Evolutionary conservation across 2,888 invertebrate genomes (phyloP).

Genomic region (Drosophila affinis): DNA sequence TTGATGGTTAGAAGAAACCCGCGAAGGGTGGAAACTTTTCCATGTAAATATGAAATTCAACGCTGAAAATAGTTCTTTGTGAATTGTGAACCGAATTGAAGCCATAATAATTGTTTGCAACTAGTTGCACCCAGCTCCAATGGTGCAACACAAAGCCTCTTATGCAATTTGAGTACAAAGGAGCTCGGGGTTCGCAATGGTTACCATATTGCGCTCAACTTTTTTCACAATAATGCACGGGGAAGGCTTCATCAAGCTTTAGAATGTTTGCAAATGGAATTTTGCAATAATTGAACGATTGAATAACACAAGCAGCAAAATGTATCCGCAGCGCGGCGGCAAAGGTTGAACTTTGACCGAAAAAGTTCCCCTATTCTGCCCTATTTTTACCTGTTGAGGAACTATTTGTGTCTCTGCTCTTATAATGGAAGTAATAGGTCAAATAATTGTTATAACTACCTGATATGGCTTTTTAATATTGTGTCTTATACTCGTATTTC

Average conservation of each 20-base stretch:
- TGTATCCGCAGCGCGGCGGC: neutral
- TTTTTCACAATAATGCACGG: slow-evolving; percentile 7
- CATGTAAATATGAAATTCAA: too few species aligned
- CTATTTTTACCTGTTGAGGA: neutral
- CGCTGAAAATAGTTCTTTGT: neutral
- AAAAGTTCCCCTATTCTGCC: neutral
- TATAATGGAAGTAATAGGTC: neutral
- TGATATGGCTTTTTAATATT: too few species aligned
- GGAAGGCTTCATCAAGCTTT: neutral
- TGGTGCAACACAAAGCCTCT: neutral
- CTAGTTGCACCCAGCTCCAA: neutral
- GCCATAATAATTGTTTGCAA: neutral
- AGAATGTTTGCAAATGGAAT: slow-evolving; percentile 10
- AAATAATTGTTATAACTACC: neutral
- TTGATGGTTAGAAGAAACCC: too few species aligned
- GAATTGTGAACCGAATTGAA: neutral
- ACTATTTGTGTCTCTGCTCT: neutral
- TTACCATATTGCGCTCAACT: neutral
- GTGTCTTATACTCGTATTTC: neutral
- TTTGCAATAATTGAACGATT: slow-evolving; percentile 1
- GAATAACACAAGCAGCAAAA: neutral
- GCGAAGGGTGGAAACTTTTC: neutral
- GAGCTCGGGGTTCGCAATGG: neutral
- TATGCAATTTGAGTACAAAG: neutral
- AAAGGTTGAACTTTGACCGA: neutral